phyloP scores from a whole-genome alignment of 1,140 invertebrate species.

The Orius insidiosus region DNA sequence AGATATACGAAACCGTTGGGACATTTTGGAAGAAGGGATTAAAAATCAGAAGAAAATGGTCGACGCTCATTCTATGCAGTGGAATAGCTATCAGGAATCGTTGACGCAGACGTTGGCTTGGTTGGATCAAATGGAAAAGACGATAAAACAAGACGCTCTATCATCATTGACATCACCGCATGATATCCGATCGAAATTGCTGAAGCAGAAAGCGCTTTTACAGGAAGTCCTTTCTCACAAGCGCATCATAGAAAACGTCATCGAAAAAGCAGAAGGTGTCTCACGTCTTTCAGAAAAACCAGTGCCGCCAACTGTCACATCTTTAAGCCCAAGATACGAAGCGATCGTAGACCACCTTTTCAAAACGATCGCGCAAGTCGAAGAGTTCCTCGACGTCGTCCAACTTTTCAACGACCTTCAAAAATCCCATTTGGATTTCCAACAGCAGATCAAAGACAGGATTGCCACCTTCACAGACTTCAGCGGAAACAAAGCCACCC shows the following conservation, averaged over 20 bases:
- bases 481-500: slow-evolving; percentile 56
- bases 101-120: slow-evolving; percentile 65
- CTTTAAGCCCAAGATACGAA: slow-evolving; percentile 58
- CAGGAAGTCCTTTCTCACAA: slow-evolving; percentile 85
- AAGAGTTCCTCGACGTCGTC: slow-evolving; percentile 55
- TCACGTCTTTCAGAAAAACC: slow-evolving; percentile 6
- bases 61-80: slow-evolving; percentile 66
- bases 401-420: slow-evolving; percentile 72
- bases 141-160: slow-evolving; percentile 51
- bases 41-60: slow-evolving; percentile 64
- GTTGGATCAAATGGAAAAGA: slow-evolving; percentile 73
- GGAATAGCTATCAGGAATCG: slow-evolving; percentile 70
- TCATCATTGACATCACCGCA: slow-evolving; percentile 51
- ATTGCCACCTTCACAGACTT: slow-evolving; percentile 57
- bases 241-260: slow-evolving; percentile 70
- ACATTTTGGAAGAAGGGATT: slow-evolving; percentile 61
- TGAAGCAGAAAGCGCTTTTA: slow-evolving; percentile 68
- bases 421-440: slow-evolving; percentile 68
- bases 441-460: slow-evolving; percentile 73
- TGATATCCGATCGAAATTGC: slow-evolving; percentile 69
- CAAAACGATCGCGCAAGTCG: slow-evolving; percentile 46
- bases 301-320: slow-evolving; percentile 24
- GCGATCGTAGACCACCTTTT: slow-evolving; percentile 39
- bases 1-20: slow-evolving; percentile 58
- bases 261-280: slow-evolving; percentile 66